A percentile compares a stretch with the other conserved stretches of the same genome.
These are phyloP conservation scores for Coranthus polyacanthus DNA, from an alignment of 2,797 vertebrate species.

Conservation along the genomic window DNA sequence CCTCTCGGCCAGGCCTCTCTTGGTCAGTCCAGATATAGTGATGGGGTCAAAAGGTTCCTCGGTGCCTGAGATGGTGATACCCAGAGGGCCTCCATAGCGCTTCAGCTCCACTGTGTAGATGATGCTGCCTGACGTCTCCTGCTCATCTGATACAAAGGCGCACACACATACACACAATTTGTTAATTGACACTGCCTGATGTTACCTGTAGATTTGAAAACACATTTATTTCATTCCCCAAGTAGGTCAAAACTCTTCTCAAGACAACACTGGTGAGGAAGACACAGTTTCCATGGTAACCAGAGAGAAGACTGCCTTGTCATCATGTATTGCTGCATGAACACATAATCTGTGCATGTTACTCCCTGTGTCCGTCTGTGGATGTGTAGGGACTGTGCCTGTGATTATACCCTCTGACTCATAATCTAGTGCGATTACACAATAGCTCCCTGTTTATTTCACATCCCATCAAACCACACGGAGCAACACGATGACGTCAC, in stretches of 20 bases:
- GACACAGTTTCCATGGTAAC: conserved; percentile 77
- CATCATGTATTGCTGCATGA: conserved; percentile 27
- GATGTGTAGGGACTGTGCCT: neutral
- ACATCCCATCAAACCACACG: conserved; percentile 2
- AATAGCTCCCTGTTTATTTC: neutral
- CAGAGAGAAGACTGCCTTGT: conserved; percentile 43
- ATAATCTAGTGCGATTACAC: conserved; percentile 23
- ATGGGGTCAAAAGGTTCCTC: conserved; percentile 99
- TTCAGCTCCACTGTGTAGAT: conserved; percentile 98
- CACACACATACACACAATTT: conserved; percentile 32
- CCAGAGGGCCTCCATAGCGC: conserved; percentile 94
- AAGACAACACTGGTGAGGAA: conserved; percentile 45
- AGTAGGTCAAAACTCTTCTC: conserved; percentile 70
- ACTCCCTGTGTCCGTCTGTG: conserved; percentile 2
- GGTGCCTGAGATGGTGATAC: conserved; percentile 97
- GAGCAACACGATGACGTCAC: neutral
- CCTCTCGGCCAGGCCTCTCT: conserved; percentile 96
- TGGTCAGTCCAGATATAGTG: conserved; percentile 95
- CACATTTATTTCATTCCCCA: conserved; percentile 33
- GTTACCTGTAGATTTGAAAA: conserved; percentile 53
- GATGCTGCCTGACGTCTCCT: conserved; percentile 96
- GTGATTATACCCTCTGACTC: conserved; percentile 26
- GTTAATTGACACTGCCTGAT: conserved; percentile 80
- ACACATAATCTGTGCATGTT: conserved; percentile 9
- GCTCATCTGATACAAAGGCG: conserved; percentile 91